Evolutionary conservation across 2,113 vertebrate genomes (phyloP), one percentile per base, ranked within the genome.

Genomic region (Balaeniceps rex): DNA sequence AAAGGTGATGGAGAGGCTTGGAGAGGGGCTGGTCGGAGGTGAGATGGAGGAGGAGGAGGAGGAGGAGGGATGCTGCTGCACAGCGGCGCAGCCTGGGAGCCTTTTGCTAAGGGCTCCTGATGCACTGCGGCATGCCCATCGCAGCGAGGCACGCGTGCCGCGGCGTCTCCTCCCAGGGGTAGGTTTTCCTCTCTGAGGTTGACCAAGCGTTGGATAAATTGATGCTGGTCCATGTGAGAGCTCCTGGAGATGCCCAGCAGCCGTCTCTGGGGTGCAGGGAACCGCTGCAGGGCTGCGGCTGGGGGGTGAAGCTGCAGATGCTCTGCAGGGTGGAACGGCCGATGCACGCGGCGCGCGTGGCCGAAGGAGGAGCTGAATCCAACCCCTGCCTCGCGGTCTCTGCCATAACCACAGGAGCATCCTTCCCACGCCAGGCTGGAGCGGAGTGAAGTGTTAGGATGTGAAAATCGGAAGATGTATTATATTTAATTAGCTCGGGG

Each of bases 101-200:
- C 57, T 46, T 71, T 65, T 28, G 54, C 44, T 34, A 3, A 55
- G 5, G 28, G 7, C 33, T 68, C n/a, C 46, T 9, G 21, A 5
- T 52, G 47, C 40, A 3, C 26, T 12, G 1, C 4, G 8, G 61
- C 2, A 0, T 25, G 19, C 38, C 69, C 15, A 0, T 44, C 3
- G 1, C 21, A 34, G 44, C 0, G 1, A 74, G 80, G 44, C 38
- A 12, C 2, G 1, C 18, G 29, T 42, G 63, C 90, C 16, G 3
- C 3, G 26, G 26, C 47, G 12, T 70, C 74, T 36, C 29, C 31
- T 83, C 33, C 57, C 63, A 8, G 22, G 57, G 31, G 9, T 12
- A 5, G 1, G 1, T 19, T 18, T 47, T 66, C 14, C 29, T 17
- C 18, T 60, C 61, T 31, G 61, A 60, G 60, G 33, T 60, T 28